A percentile compares a stretch with the other conserved stretches of the same genome.
Conservation (phyloP, 2,113 vertebrate genomes). For the Acrocephalus arundinaceus region DNA sequence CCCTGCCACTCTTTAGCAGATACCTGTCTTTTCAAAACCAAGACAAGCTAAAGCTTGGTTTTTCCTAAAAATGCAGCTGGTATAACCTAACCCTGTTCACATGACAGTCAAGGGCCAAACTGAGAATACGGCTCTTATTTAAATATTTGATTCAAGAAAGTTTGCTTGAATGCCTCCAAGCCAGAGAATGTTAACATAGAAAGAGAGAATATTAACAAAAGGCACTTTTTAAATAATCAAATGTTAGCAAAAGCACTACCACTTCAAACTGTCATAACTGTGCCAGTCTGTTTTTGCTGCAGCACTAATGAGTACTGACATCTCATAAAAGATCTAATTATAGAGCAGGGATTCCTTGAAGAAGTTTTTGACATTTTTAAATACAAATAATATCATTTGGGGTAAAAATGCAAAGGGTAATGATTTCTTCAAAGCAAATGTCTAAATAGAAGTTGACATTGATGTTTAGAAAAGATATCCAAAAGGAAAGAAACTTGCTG, state of each 20-base stretch:
- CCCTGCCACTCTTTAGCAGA: neutral
- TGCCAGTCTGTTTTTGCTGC: neutral
- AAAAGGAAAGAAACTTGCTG: too few relatives aligned
- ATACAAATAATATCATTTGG: too few relatives aligned
- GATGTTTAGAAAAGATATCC: too few relatives aligned
- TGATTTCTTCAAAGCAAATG: too few relatives aligned
- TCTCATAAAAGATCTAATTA: too few relatives aligned
- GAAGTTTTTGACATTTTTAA: too few relatives aligned
- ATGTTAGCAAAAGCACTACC: neutral
- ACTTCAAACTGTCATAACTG: neutral
- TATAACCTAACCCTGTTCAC: neutral
- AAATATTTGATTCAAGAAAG: neutral
- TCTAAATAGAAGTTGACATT: too few relatives aligned
- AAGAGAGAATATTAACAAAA: neutral
- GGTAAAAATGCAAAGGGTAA: too few relatives aligned
- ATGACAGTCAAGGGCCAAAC: neutral
- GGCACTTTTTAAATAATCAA: neutral
- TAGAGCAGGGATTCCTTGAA: too few relatives aligned
- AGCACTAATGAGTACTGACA: neutral
- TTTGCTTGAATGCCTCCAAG: neutral
- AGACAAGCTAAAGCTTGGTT: neutral
- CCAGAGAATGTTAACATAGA: neutral
- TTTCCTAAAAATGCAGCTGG: neutral
- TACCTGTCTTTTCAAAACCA: too few relatives aligned
- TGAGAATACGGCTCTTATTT: neutral